These are phyloP conservation scores for Xyrichtys novacula DNA, from an alignment of 2,797 vertebrate genomes.

Conservation along the genomic window DNA sequence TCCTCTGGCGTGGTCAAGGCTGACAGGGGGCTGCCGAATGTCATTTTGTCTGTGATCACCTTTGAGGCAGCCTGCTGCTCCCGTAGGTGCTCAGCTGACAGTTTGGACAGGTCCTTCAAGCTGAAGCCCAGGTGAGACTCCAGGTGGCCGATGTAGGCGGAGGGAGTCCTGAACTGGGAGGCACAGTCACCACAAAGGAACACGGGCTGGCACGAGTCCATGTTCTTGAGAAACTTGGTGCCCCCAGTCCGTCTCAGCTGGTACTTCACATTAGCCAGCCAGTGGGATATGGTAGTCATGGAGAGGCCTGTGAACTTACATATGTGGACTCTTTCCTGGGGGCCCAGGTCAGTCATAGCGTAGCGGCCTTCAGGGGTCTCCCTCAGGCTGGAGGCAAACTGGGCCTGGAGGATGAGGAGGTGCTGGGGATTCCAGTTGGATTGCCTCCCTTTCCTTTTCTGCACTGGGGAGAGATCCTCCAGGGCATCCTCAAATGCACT, in stretches of 20 bases:
- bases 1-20: constrained; percentile 89
- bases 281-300: constrained; percentile 99
- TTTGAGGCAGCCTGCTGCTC: constrained; percentile 98
- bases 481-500: constrained; percentile 97
- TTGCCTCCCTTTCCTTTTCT: constrained; percentile 98
- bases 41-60: constrained; percentile 94
- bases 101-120: constrained; percentile 99
- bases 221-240: constrained; percentile 99
- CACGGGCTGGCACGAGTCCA: constrained; percentile 99
- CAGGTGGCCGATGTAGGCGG: constrained; percentile 97
- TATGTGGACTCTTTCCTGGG: constrained; percentile 99
- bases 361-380: constrained; percentile 97
- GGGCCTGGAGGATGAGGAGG: constrained; percentile 99
- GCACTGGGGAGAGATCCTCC: constrained; percentile 95
- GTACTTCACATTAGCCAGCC: constrained; percentile 99
- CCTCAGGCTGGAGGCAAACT: constrained; percentile 97
- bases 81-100: constrained; percentile 96
- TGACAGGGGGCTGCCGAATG: constrained; percentile 92
- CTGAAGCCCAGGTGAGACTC: constrained; percentile 99
- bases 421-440: constrained; percentile 99
- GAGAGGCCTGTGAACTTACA: constrained; percentile 99
- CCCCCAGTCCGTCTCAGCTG: constrained; percentile 99
- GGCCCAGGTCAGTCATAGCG: constrained; percentile 97
- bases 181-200: constrained; percentile 99
- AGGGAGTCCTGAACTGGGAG: constrained; percentile 99